Conservation (phyloP, 2,113 vertebrate species). For the Peucedramus taeniatus region DNA sequence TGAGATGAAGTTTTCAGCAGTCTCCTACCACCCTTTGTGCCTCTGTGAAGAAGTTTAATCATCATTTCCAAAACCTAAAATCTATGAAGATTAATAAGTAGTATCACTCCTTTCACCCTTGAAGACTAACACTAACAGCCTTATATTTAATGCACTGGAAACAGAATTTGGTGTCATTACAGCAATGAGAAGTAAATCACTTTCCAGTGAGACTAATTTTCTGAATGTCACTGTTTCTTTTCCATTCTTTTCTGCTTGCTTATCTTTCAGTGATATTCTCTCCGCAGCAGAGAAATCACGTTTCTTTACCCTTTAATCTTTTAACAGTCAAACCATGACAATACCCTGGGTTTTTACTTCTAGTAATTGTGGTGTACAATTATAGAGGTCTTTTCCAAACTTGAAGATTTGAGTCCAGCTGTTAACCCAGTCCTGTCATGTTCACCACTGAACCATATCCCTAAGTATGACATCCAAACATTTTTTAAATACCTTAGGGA, state of each 20-base stretch:
- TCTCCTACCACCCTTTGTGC: background rate
- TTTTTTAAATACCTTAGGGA: background rate
- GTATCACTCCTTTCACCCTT: slow-evolving; percentile 27
- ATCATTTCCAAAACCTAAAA: slow-evolving; percentile 1
- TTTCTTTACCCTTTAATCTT: background rate
- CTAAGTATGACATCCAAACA: accelerated
- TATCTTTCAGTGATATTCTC: background rate
- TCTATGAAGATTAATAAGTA: slow-evolving; percentile 48
- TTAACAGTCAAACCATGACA: background rate
- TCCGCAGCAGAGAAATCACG: background rate
- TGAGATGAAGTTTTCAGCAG: background rate
- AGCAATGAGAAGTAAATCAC: slow-evolving; percentile 26
- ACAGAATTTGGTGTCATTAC: slow-evolving; percentile 40
- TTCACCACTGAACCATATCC: background rate
- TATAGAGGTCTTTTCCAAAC: background rate
- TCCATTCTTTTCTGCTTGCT: background rate
- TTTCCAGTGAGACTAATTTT: background rate
- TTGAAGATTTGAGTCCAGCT: background rate
- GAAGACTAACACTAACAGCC: slow-evolving; percentile 53
- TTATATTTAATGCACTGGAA: slow-evolving; percentile 40
- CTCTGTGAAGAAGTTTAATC: slow-evolving; percentile 10
- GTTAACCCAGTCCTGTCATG: background rate
- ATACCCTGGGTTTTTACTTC: background rate
- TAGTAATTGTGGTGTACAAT: background rate
- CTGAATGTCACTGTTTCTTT: background rate